Conservation (phyloP, 2,113 vertebrate genomes). For the Girardinichthys multiradiatus region DNA sequence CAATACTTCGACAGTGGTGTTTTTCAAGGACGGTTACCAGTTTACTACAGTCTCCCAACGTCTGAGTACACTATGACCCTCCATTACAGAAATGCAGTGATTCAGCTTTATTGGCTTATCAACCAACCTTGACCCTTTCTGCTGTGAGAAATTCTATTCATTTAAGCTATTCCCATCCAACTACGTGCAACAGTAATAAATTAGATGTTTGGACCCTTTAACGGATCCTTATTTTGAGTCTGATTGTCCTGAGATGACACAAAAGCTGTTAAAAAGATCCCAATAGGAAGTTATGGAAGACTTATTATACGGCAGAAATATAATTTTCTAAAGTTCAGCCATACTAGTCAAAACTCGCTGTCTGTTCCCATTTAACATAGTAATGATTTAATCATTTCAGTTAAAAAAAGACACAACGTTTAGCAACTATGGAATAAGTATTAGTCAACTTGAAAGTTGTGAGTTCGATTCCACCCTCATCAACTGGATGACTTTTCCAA, state of each 20-base stretch:
- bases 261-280: conserved; percentile 32
- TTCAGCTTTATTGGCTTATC: conserved; percentile 75
- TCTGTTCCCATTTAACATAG: neutral
- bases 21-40: conserved; percentile 70
- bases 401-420: too few species aligned
- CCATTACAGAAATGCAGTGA: conserved; percentile 61
- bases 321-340: conserved; percentile 7
- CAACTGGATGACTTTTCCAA: too few species aligned
- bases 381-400: too few species aligned
- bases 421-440: too few species aligned
- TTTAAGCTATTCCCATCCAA: conserved; percentile 36
- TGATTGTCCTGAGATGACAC: conserved; percentile 16
- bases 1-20: conserved; percentile 24
- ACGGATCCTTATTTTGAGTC: conserved; percentile 52
- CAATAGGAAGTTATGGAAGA: conserved; percentile 4
- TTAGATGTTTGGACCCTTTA: conserved; percentile 23
- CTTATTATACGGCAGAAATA: conserved; percentile 12
- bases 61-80: conserved; percentile 53
- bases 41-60: conserved; percentile 32
- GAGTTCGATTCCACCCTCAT: too few species aligned
- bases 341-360: neutral
- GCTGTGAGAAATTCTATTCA: conserved; percentile 59
- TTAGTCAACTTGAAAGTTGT: too few species aligned
- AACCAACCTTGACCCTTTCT: conserved; percentile 57
- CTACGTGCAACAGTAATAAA: conserved; percentile 35